phyloP scores from a whole-genome alignment of 2,797 vertebrate species.

The Nyctibius grandis region DNA sequence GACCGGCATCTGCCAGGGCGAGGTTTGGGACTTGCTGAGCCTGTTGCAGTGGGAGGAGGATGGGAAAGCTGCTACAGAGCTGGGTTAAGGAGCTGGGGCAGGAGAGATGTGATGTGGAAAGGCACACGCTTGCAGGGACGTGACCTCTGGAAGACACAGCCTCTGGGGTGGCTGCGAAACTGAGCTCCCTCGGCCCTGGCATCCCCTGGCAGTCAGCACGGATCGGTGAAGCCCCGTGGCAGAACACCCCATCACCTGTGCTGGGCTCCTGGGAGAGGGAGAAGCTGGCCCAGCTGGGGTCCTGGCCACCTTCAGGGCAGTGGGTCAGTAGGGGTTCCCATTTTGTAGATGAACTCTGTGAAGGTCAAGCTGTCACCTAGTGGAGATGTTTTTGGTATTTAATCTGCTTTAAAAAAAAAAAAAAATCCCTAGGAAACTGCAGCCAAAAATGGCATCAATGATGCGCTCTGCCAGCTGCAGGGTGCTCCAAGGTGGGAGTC shows the following conservation, averaged over 20 bases:
- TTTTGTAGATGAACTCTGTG: background rate
- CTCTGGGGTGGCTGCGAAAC: background rate
- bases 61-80: background rate
- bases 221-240: background rate
- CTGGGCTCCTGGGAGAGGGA: background rate
- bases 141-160: background rate
- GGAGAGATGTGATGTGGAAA: background rate
- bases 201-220: background rate
- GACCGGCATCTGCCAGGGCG: background rate
- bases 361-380: background rate
- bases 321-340: background rate
- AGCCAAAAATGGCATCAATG: fast-evolving
- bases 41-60: background rate
- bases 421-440: background rate
- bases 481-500: background rate
- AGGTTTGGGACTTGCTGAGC: background rate
- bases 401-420: background rate
- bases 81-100: background rate
- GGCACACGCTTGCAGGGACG: background rate
- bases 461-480: background rate
- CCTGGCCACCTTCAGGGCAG: background rate
- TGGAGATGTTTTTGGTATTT: background rate
- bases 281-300: background rate
- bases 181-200: background rate
- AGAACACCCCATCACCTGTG: fast-evolving